Evolutionary conservation across 2,113 vertebrate genomes (phyloP).

Genomic region (Silurus meridionalis): DNA sequence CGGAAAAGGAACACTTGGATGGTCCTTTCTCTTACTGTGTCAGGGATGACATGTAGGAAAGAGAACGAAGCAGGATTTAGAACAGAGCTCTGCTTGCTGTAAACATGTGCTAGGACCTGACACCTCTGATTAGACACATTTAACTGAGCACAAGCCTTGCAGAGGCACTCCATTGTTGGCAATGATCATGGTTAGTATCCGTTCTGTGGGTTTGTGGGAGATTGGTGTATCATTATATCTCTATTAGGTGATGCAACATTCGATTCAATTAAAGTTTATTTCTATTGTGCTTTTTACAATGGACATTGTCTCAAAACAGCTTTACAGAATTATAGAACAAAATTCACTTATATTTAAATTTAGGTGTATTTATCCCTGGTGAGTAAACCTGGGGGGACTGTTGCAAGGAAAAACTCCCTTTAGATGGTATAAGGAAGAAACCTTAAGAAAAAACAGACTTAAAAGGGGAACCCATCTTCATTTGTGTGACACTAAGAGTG

Average conservation of each 20-base stretch:
- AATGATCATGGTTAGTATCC: neutral
- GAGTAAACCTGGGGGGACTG: too few relatives aligned
- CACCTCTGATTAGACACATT: constrained; percentile 30
- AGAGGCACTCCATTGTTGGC: neutral
- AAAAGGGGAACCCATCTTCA: too few relatives aligned
- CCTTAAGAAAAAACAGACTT: too few relatives aligned
- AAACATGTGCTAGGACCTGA: constrained; percentile 29
- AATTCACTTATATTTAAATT: too few relatives aligned
- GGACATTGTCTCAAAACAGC: too few relatives aligned
- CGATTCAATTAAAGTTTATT: too few relatives aligned
- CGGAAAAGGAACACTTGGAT: constrained; percentile 65
- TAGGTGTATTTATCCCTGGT: too few relatives aligned
- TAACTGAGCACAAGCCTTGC: constrained; percentile 26
- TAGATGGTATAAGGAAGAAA: too few relatives aligned
- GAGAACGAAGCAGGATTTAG: constrained; percentile 36
- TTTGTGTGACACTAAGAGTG: too few relatives aligned
- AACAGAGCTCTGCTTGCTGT: constrained; percentile 24
- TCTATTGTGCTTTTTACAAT: too few relatives aligned
- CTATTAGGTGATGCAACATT: neutral
- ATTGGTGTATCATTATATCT: neutral
- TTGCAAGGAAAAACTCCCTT: too few relatives aligned
- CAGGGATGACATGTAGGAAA: constrained; percentile 53
- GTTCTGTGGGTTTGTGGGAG: neutral
- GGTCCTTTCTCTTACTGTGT: constrained; percentile 41
- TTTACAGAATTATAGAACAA: too few relatives aligned